Base-by-base conservation (phyloP, 2,888 invertebrate genomes). In the Nomada ferruginata region DNA sequence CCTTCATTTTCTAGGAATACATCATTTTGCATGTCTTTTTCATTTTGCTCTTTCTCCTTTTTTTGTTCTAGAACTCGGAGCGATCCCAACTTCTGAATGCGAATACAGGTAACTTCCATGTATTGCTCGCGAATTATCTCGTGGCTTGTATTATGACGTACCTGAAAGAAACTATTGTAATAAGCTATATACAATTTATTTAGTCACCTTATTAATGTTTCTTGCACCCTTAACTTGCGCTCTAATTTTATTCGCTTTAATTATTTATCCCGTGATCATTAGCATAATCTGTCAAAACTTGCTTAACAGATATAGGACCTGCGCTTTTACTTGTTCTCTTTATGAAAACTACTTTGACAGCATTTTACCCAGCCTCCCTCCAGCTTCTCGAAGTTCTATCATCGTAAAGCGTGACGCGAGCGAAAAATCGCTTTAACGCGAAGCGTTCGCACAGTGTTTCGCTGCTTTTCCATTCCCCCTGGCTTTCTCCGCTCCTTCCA, bases 401-500 rank as follows among this genome's bases (percentile, higher is more conserved):
- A 66, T 66, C 61, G 64, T 59, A 50, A 66, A 61, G 52, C 60
- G 29, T 26, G 29, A 20, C 18, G 53, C 20, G 53, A 53, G 60
- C 64, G 52, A 53, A 55, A 80, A 71, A 71, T 79, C 64, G 47
- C 60, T 71, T 65, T 18, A 71, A 70, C 26, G 26, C 44, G 15
- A n/a, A 18, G 2, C 18, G 36, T 50, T 61, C n/a, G 26, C 42
- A 18, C n/a, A 3, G 15, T 65, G 65, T 71, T 66, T 53, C 80
- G 50, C 61, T 44, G 55, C 20, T 47, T 44, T 80, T 61, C 44
- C 13, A 44, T 82, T 70, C 57, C 26, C 36, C 47, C 18, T 23
- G 57, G n/a, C 18, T 29, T 44, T 20, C 50, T 13, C 44, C 42
- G n/a, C 18, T 1, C 55, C 11, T 47, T 50, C 10, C 26, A 53